A percentile compares a stretch with the other conserved stretches of the same genome.
Evolutionary conservation across 92 coral and sea anemone species (phyloP).

Genomic region (Paragorgia papillata): DNA sequence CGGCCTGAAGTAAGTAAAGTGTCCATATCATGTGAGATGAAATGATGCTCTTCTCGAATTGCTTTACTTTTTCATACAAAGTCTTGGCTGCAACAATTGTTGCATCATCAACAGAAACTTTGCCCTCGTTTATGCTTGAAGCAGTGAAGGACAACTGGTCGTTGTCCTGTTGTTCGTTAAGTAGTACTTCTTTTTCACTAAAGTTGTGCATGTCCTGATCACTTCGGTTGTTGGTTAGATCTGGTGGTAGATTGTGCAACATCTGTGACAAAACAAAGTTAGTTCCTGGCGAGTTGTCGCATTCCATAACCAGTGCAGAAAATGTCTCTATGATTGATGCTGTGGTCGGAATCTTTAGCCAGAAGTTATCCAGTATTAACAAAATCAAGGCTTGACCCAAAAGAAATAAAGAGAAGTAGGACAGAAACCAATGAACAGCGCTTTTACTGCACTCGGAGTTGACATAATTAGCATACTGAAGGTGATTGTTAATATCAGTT

Average conservation of each 20-base stretch:
- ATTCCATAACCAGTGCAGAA: slow-evolving; percentile 53
- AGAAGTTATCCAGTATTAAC: slow-evolving; percentile 55
- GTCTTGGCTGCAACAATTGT: slow-evolving; percentile 42
- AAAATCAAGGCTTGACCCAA: slow-evolving; percentile 50
- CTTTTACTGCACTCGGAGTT: slow-evolving; percentile 53
- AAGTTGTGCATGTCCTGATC: neutral
- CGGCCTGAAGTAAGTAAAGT: slow-evolving; percentile 31
- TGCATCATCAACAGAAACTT: slow-evolving; percentile 43
- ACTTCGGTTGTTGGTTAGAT: slow-evolving; percentile 5
- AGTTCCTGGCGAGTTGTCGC: slow-evolving; percentile 51
- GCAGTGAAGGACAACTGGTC: too few relatives aligned
- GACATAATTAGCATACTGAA: slow-evolving; percentile 60
- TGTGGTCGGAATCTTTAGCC: slow-evolving; percentile 56
- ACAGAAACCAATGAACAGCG: slow-evolving; percentile 49
- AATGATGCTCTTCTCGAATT: slow-evolving; percentile 2
- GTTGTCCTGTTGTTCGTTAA: neutral
- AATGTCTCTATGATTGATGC: slow-evolving; percentile 53
- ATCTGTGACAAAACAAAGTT: slow-evolving; percentile 39
- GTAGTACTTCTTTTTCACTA: neutral
- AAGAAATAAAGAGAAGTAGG: slow-evolving; percentile 54
- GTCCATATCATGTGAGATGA: neutral
- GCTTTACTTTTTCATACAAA: slow-evolving; percentile 46
- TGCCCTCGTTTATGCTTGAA: neutral
- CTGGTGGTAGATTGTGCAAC: slow-evolving; percentile 32
- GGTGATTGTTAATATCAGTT: slow-evolving; percentile 49